phyloP scores from a whole-genome alignment of 2,797 vertebrate species.

The Malurus splendens region DNA sequence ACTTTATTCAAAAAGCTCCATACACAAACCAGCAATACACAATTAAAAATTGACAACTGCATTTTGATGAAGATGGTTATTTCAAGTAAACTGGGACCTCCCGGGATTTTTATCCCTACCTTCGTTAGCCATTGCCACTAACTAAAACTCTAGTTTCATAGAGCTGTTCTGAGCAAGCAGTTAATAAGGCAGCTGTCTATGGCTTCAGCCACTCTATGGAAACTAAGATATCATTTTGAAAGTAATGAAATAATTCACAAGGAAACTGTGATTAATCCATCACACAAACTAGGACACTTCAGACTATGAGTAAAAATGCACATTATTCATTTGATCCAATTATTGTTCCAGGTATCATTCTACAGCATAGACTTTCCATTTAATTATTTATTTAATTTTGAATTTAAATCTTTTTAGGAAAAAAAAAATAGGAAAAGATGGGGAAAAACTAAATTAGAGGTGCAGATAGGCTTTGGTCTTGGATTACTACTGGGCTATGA shows the following conservation, averaged over 20 bases:
- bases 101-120: background rate
- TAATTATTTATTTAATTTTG: background rate
- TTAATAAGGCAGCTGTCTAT: background rate
- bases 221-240: constrained; percentile 13
- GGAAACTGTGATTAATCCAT: constrained; percentile 35
- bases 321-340: constrained; percentile 29
- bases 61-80: background rate
- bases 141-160: background rate
- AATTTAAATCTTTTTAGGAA: background rate
- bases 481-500: background rate
- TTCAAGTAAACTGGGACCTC: background rate
- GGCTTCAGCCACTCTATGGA: background rate
- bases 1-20: background rate
- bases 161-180: background rate
- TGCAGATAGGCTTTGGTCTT: background rate
- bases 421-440: background rate
- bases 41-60: background rate
- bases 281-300: background rate
- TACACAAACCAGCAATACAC: background rate
- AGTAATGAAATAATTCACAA: background rate
- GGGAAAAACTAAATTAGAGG: fast-evolving
- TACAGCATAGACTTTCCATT: background rate
- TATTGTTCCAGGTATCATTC: background rate
- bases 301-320: background rate
- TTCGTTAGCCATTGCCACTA: background rate